Percentiles rank a stretch among this genome's conserved stretches.
These are phyloP conservation scores for Andrena bicolor DNA, from an alignment of 2,888 invertebrate species.

Conservation along the genomic window DNA sequence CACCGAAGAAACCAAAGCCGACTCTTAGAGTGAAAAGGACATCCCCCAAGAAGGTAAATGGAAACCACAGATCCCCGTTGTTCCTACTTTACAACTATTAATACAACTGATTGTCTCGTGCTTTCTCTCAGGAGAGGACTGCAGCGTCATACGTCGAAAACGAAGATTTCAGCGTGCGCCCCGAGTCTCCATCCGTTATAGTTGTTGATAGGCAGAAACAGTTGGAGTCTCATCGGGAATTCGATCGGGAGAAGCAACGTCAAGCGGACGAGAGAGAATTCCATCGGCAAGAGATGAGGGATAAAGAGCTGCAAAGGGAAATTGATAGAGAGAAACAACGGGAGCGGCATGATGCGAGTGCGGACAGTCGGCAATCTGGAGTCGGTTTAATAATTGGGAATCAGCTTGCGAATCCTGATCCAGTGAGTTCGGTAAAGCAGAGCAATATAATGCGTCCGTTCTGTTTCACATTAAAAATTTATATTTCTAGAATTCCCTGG, in stretches of 20 bases:
- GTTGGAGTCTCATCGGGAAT: conserved; percentile 84
- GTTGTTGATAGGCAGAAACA: conserved; percentile 84
- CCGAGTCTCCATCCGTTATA: conserved; percentile 76
- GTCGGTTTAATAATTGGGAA: conserved; percentile 89
- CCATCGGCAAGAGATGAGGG: conserved; percentile 80
- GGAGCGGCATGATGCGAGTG: conserved; percentile 76
- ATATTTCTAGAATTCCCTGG: conserved; percentile 90
- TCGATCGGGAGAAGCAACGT: conserved; percentile 81
- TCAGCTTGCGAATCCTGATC: conserved; percentile 89
- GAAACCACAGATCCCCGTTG: not conserved
- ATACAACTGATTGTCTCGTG: not conserved
- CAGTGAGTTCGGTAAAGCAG: conserved; percentile 85
- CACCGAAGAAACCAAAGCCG: conserved; percentile 95
- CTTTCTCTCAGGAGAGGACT: conserved; percentile 75
- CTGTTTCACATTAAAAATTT: not conserved
- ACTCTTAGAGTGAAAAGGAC: conserved; percentile 91
- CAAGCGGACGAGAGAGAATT: conserved; percentile 82
- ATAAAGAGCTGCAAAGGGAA: conserved; percentile 83
- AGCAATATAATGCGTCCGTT: not conserved
- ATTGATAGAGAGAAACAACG: conserved; percentile 82
- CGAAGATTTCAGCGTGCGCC: conserved; percentile 77
- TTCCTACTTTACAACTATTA: too few species aligned
- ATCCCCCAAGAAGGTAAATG: conserved; percentile 91
- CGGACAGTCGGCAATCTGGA: conserved; percentile 76
- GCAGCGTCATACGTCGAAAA: conserved; percentile 81